Conservation (phyloP, 2,113 vertebrate genomes). For the Amazona guildingii region DNA sequence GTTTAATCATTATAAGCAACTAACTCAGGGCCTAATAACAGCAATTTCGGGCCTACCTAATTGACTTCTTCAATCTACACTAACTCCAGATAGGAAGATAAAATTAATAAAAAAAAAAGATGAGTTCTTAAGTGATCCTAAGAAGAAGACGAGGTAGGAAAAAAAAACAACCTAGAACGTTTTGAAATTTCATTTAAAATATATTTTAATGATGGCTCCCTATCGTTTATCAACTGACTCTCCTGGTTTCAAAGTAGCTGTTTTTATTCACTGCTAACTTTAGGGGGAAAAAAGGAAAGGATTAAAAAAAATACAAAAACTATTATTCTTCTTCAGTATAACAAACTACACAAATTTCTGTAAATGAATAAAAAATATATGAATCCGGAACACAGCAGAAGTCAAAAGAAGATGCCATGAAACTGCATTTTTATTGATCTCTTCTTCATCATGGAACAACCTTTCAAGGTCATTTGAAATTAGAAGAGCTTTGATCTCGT, state of each 20-base stretch:
- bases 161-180: background rate
- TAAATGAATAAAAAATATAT: background rate
- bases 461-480: background rate
- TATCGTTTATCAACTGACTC: background rate
- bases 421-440: constrained; percentile 10
- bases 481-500: constrained; percentile 9
- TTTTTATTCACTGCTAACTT: background rate
- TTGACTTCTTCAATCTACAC: background rate
- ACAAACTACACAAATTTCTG: background rate
- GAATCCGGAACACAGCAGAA: background rate
- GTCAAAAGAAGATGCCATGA: background rate
- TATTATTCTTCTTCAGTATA: background rate
- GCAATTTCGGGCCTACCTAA: background rate
- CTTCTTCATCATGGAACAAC: background rate
- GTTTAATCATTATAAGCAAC: background rate
- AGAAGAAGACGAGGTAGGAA: background rate
- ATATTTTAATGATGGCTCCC: background rate
- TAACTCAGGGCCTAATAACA: background rate
- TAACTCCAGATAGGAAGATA: background rate
- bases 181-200: background rate
- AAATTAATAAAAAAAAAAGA: background rate
- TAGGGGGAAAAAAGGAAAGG: background rate
- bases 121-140: background rate
- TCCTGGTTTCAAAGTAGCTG: background rate
- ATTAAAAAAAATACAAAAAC: background rate